Conservation (phyloP, 2,797 vertebrate species). For the Holocentrus rufus region DNA sequence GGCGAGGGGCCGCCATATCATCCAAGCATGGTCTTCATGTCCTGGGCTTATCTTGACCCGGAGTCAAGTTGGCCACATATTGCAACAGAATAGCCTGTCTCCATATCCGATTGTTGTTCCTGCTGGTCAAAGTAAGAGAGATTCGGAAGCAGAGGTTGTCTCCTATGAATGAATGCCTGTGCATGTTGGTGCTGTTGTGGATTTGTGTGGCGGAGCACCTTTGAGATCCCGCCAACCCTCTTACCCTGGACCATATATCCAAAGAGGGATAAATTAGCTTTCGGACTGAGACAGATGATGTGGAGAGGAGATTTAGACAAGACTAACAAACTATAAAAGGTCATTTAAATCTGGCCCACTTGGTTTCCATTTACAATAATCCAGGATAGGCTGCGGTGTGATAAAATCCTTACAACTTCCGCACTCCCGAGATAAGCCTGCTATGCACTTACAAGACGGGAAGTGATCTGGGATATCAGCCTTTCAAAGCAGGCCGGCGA, state of each 20-base stretch:
- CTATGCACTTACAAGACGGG: slow-evolving; percentile 78
- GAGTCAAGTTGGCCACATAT: slow-evolving; percentile 73
- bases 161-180: background rate
- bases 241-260: background rate
- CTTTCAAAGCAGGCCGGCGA: slow-evolving; percentile 78
- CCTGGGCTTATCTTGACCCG: slow-evolving; percentile 79
- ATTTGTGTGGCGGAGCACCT: slow-evolving; percentile 17
- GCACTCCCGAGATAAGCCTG: slow-evolving; percentile 76
- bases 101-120: slow-evolving; percentile 60
- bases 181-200: slow-evolving; percentile 9
- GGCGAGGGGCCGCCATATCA: slow-evolving; percentile 74
- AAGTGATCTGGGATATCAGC: slow-evolving; percentile 81
- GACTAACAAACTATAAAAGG: slow-evolving; percentile 62
- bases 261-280: slow-evolving; percentile 24
- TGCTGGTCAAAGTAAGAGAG: background rate
- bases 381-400: slow-evolving; percentile 71
- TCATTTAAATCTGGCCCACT: slow-evolving; percentile 64
- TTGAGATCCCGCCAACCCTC: background rate
- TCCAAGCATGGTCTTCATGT: slow-evolving; percentile 72
- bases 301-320: slow-evolving; percentile 27
- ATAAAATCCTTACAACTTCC: slow-evolving; percentile 83
- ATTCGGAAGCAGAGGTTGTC: background rate
- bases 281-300: slow-evolving; percentile 33
- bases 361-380: slow-evolving; percentile 79
- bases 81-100: slow-evolving; percentile 70